A percentile compares a stretch with the other conserved stretches of the same genome.
Conservation (phyloP, 2,113 vertebrate species). For the Pipra filicauda region DNA sequence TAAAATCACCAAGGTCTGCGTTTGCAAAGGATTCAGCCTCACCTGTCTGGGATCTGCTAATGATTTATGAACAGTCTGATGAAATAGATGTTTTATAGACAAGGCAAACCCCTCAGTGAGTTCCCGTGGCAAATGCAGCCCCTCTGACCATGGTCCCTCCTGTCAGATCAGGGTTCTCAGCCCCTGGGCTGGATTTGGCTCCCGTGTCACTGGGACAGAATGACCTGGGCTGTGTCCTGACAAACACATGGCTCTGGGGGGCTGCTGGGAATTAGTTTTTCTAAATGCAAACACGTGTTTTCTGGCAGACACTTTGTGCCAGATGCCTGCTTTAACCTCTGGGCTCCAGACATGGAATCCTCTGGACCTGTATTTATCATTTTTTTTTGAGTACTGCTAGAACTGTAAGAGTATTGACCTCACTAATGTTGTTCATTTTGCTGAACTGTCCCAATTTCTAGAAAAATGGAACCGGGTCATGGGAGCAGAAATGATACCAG, state of each 20-base stretch:
- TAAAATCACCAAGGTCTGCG: neutral
- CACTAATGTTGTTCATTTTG: neutral
- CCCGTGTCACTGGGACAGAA: rapidly evolving
- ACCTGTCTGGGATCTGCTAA: neutral
- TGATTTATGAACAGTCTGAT: neutral
- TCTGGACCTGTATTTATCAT: neutral
- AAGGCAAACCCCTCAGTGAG: neutral
- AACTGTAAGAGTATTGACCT: neutral
- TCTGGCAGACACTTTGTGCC: neutral
- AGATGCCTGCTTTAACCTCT: neutral
- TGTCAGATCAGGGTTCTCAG: rapidly evolving
- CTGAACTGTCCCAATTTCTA: neutral
- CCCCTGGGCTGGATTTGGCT: neutral
- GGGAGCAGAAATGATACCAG: neutral
- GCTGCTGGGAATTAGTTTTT: neutral
- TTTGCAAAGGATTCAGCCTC: neutral
- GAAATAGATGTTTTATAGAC: neutral
- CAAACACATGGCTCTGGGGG: neutral
- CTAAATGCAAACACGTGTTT: neutral
- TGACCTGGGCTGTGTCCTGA: neutral
- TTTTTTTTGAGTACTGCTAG: neutral
- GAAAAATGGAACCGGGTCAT: neutral
- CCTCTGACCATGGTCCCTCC: neutral
- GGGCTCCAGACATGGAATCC: neutral
- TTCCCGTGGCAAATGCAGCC: neutral